Base-by-base conservation (phyloP, 2,797 vertebrate species). In the Ctenosaura bakeri region DNA sequence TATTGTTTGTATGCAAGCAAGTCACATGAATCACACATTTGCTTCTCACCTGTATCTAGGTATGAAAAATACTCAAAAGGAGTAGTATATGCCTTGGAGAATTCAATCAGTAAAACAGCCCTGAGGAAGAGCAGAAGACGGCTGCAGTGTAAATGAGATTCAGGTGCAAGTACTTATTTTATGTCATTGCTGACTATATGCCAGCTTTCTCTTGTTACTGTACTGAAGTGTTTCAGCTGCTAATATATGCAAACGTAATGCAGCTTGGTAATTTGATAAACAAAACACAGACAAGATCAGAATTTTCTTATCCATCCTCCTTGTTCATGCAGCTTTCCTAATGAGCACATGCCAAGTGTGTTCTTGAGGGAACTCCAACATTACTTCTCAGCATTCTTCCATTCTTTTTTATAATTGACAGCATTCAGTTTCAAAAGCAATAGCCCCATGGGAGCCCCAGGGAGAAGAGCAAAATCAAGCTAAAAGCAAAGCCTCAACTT, bases 201-300 rank as follows among this genome's bases (percentile, higher is more conserved):
- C 52, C 83, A 80, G 64, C 81, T 88, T 56, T 54, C 64, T 3
- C 0, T 35, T 18, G 1, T 0, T 3, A 84, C 79, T 38, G 86
- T n/a, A 71, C 54, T 5, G 42, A 89, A 93, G 59, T 88, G 71
- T 91, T 79, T 89, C 90, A 78, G 69, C 81, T 59, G 56, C 66
- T 90, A 88, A 93, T 87, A 69, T 9, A 94, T 90, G 92, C 89
- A 71, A 91, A 88, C 26, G 14, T 89, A 87, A 81, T 93, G 77
- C 42, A 91, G 90, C 92, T 78, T 88, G 62, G 69, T 73, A 73
- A 93, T 91, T 80, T 94, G 83, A 89, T 85, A 92, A 91, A 92
- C 69, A 89, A 89, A 88, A 93, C 52, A 81, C 38, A 90, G 93
- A 84, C 87, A 32, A 93, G 89, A 93, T 92, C 46, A 91, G 88